phyloP scores from a whole-genome alignment of 1,140 invertebrate species.

The Scylla paramamosain region DNA sequence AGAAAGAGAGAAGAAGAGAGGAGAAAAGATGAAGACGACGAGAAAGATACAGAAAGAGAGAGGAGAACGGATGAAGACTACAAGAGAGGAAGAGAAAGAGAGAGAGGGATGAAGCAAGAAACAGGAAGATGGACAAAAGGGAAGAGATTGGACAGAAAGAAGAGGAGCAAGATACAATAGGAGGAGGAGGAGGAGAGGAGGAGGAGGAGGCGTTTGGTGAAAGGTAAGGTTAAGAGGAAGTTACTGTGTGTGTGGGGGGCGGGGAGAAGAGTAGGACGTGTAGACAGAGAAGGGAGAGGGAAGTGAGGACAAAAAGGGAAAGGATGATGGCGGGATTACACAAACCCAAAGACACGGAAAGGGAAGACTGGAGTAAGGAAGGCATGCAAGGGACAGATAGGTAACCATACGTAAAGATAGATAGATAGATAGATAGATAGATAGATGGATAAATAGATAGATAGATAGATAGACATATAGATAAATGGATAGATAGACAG shows the following conservation, averaged over 20 bases:
- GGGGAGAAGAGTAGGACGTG: no score
- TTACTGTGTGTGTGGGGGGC: neutral
- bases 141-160: neutral
- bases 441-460: neutral
- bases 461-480: neutral
- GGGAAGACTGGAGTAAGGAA: no score
- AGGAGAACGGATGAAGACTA: neutral
- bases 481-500: neutral
- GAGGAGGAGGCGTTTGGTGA: neutral
- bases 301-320: no score
- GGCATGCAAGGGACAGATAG: no score
- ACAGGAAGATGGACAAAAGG: neutral
- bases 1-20: no score
- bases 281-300: no score
- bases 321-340: no score
- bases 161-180: neutral
- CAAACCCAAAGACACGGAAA: no score
- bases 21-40: no score
- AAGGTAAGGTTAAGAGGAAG: neutral
- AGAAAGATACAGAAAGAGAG: no score
- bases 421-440: neutral
- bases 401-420: no score
- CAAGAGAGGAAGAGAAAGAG: no score
- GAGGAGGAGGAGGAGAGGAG: neutral
- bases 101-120: neutral